Evolutionary conservation across 2,888 invertebrate species (phyloP), one percentile per base, ranked within the genome.

Genomic region (Caenorhabditis japonica): DNA sequence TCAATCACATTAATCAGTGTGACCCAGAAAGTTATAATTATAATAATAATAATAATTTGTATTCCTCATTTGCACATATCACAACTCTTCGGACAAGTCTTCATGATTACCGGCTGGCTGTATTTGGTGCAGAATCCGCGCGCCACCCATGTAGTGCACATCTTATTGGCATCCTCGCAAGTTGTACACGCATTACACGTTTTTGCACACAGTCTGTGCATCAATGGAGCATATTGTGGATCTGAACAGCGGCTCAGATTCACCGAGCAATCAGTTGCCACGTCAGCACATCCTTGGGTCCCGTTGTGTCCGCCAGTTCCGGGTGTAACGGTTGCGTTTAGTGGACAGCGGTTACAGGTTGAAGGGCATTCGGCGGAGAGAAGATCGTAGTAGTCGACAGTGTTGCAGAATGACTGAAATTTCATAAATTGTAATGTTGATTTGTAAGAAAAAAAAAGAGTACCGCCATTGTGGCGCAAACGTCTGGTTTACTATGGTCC

Each of bases 321-420:
- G 15, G 27, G 23, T 0, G 41, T 44, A 47, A 38, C 52, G 8
- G 62, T 61, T 17, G 59, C 68, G 21, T 68, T 72, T 19, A 47
- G 23, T 12, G 72, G 69, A 43, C 77, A 77, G 12, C 77, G 44
- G 38, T 77, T 77, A 30, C 77, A 77, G 0, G 77, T 77, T 0
- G 77, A 77, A 5, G 77, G 75, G 25, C 77, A 77, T 43, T 77
- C 60, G 8, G 36, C 34, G 3, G 75, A 71, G 12, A 77, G 56
- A 12, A 59, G 34, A 30, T 77, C 75, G 41, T 77, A 77, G 51
- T 69, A 75, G 21, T 77, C 77, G 13, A 77, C 51, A 4, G 77
- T 68, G 41, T 77, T 77, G 36, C 77, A 77, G 41, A 75, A 72
- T 1, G 41, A 19, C 76, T 76, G 49, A 41, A 66, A 55, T 7